A percentile compares a stretch with the other conserved stretches of the same genome.
Evolutionary conservation across 2,797 vertebrate genomes (phyloP).

Genomic region (Pantherophis vulpinus): DNA sequence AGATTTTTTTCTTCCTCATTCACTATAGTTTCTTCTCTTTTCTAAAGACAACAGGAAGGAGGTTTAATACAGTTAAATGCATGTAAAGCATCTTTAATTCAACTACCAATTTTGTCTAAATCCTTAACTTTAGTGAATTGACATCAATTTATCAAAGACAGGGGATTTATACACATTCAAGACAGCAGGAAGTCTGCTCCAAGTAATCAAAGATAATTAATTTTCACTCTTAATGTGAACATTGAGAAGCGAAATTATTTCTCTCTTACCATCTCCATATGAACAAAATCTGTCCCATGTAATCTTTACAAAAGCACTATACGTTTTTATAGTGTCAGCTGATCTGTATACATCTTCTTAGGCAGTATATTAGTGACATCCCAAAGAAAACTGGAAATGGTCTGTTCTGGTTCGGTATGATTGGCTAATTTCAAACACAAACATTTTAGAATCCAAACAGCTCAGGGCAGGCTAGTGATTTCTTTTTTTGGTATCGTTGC

Average conservation of each 20-base stretch:
- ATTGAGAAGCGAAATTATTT: neutral
- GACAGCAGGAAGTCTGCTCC: neutral
- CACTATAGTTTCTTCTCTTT: neutral
- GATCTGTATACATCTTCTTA: neutral
- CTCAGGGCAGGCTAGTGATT: neutral
- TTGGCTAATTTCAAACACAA: neutral
- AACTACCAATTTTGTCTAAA: neutral
- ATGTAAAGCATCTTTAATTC: neutral
- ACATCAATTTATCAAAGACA: neutral
- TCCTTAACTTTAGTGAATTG: neutral
- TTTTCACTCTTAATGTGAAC: neutral
- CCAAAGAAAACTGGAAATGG: neutral
- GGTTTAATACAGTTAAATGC: neutral
- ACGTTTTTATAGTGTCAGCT: neutral
- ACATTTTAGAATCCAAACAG: neutral
- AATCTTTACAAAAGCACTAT: neutral
- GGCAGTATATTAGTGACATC: neutral
- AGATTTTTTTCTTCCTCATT: neutral
- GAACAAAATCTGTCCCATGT: neutral
- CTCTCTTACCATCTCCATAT: neutral
- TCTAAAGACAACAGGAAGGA: neutral
- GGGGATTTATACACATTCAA: neutral
- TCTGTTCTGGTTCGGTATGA: neutral
- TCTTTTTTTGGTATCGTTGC: neutral
- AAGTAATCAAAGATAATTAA: constrained; percentile 9